Percentiles rank a stretch among this genome's conserved stretches.
Conservation (phyloP, 2,113 vertebrate species). For the Beaufortia kweichowensis region DNA sequence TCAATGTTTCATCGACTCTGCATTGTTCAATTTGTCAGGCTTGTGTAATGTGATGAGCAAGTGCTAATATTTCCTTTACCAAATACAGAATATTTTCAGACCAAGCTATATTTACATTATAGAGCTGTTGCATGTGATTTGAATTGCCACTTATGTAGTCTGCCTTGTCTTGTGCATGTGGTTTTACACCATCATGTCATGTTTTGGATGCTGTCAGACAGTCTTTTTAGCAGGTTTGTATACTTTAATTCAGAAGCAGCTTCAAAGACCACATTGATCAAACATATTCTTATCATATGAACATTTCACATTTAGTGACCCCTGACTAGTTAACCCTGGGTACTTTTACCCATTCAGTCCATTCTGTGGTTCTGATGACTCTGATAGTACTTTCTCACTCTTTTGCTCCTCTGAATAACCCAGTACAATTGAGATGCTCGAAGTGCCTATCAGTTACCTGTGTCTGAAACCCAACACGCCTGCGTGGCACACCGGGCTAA, state of each 20-base stretch:
- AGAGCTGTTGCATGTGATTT: background rate
- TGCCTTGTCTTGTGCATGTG: too few relatives aligned
- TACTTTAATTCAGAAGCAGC: too few relatives aligned
- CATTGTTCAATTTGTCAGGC: conserved; percentile 58
- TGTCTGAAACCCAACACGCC: conserved; percentile 67
- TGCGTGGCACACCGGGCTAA: conserved; percentile 57
- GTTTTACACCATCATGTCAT: too few relatives aligned
- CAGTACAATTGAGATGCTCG: conserved; percentile 47
- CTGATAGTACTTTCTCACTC: conserved; percentile 29
- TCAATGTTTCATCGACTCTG: conserved; percentile 62
- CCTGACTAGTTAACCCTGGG: conserved; percentile 49
- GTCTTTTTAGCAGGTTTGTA: too few relatives aligned
- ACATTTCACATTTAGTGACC: conserved; percentile 66
- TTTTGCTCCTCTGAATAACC: conserved; percentile 27
- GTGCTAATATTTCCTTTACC: conserved; percentile 17
- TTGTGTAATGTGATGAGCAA: conserved; percentile 43
- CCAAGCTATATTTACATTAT: conserved; percentile 16
- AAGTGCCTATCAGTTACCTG: conserved; percentile 66
- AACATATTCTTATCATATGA: conserved; percentile 59
- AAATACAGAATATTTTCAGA: conserved; percentile 22
- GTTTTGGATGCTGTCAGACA: too few relatives aligned
- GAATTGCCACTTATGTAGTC: too few relatives aligned
- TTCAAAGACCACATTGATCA: conserved; percentile 23
- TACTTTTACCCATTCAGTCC: conserved; percentile 46
- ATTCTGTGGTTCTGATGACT: conserved; percentile 35